Evolutionary conservation across 2,113 vertebrate species (phyloP).

Genomic region (Alectura lathami): DNA sequence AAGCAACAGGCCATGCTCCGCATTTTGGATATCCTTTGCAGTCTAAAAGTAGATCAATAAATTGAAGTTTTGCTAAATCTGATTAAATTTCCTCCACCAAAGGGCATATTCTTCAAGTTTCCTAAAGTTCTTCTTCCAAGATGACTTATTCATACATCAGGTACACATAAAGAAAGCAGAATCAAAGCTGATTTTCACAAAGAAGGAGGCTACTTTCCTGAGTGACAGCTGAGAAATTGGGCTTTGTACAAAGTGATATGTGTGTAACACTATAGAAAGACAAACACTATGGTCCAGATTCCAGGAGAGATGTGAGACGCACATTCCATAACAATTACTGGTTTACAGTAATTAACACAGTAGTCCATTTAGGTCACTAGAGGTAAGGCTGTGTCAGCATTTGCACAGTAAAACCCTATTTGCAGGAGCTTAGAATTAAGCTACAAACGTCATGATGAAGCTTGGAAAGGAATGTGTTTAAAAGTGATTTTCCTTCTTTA

Average conservation of each 20-base stretch:
- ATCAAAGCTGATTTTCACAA: background rate
- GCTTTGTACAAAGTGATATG: background rate
- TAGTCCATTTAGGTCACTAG: constrained; percentile 1
- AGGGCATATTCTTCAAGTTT: background rate
- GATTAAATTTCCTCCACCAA: background rate
- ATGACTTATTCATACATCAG: background rate
- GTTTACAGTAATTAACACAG: constrained; percentile 15
- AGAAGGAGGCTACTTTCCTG: background rate
- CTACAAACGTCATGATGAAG: background rate
- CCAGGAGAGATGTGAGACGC: background rate
- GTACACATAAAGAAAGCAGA: background rate
- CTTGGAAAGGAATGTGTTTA: constrained; percentile 24
- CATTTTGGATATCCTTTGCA: background rate
- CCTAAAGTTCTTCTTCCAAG: background rate
- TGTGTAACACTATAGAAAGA: background rate
- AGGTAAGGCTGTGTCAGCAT: constrained; percentile 28
- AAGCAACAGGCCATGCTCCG: background rate
- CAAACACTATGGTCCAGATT: background rate
- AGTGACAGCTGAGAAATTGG: background rate
- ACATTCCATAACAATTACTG: constrained; percentile 27
- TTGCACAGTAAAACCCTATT: constrained; percentile 6
- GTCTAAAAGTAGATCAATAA: constrained; percentile 19
- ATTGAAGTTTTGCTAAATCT: background rate
- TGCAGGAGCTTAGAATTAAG: constrained; percentile 51
- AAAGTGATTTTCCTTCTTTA: background rate